phyloP scores from a whole-genome alignment of 2,113 vertebrate genomes.

The Megaptera novaeangliae region DNA sequence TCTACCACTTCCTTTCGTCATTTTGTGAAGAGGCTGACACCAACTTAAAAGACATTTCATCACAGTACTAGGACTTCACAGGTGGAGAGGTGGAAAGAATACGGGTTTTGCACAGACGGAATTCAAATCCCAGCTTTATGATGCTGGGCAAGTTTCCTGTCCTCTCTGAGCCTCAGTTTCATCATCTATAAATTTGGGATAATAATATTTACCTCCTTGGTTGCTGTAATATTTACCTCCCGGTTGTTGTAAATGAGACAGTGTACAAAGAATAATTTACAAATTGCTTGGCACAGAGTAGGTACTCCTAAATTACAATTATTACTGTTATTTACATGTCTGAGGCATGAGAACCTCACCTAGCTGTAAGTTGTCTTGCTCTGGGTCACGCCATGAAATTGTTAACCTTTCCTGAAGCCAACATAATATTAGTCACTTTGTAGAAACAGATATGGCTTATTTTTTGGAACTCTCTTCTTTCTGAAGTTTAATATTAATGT shows the following conservation, averaged over 20 bases:
- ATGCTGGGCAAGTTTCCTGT: background rate
- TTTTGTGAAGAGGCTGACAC: background rate
- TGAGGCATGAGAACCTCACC: background rate
- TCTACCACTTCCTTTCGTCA: background rate
- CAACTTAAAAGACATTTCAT: background rate
- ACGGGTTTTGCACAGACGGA: background rate
- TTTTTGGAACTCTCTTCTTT: background rate
- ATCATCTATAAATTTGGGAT: background rate
- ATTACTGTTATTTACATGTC: background rate
- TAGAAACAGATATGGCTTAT: background rate
- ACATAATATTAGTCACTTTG: background rate
- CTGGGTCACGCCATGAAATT: background rate
- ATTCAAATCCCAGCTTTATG: background rate
- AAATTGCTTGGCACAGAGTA: background rate
- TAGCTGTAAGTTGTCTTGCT: background rate
- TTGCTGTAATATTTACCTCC: background rate
- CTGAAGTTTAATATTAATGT: conserved; percentile 28
- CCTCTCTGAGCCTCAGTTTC: background rate
- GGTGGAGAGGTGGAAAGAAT: background rate
- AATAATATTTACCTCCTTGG: background rate
- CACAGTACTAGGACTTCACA: background rate
- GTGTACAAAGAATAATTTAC: background rate
- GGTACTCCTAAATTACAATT: background rate
- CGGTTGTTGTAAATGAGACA: background rate
- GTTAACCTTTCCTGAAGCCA: background rate